phyloP scores from a whole-genome alignment of 2,888 invertebrate species.

The Achlya flavicornis region DNA sequence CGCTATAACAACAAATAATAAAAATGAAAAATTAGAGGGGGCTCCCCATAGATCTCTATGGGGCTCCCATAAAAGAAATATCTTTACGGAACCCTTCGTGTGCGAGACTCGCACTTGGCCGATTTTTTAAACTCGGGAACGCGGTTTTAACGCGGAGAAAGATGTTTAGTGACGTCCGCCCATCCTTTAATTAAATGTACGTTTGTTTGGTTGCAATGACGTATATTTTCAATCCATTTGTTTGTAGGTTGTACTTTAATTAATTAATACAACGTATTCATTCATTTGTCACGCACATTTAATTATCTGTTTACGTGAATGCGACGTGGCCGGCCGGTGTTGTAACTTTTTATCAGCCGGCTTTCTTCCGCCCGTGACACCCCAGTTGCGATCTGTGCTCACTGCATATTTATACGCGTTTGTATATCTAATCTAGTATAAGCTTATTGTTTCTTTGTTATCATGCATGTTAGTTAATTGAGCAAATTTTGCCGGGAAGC shows the following conservation, averaged over 20 bases:
- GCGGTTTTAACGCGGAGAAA: no score
- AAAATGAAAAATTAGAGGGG: no score
- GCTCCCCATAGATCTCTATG: no score
- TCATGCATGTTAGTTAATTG: no score
- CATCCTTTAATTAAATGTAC: no score
- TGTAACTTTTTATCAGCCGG: slow-evolving; percentile 54
- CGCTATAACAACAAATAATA: no score
- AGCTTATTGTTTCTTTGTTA: neutral
- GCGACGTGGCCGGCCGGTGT: slow-evolving; percentile 27
- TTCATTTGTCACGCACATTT: slow-evolving; percentile 3
- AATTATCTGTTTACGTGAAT: slow-evolving; percentile 11
- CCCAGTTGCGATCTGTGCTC: slow-evolving; percentile 73
- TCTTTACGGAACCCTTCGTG: no score
- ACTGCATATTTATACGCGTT: slow-evolving; percentile 24
- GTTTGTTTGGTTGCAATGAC: neutral
- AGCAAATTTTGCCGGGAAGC: no score
- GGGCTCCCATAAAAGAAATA: no score
- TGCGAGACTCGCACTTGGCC: no score
- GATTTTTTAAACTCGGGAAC: no score
- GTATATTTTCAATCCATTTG: neutral
- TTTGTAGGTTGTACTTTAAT: neutral
- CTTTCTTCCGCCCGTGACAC: slow-evolving; percentile 76
- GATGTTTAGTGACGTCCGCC: no score
- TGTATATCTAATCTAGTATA: neutral
- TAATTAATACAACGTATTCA: neutral